Conservation (phyloP, 2,888 invertebrate species). For the Balanococcus diminutus region DNA sequence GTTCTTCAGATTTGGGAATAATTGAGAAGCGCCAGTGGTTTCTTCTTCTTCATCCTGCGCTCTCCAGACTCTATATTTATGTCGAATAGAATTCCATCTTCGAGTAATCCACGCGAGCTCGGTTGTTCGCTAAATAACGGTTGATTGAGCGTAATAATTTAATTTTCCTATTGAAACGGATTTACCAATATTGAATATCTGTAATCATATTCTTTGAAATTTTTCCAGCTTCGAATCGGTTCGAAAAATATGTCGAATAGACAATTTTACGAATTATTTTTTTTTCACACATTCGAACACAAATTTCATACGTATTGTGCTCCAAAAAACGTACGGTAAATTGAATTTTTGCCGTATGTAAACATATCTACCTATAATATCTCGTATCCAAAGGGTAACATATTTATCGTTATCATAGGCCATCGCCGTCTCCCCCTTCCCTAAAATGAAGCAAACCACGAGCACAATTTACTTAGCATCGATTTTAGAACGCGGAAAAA, state of each 20-base stretch:
- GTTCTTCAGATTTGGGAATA: conserved; percentile 34
- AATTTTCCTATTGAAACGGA: conserved; percentile 1
- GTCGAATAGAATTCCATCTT: conserved; percentile 25
- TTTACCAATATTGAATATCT: neutral
- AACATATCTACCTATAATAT: too few relatives aligned
- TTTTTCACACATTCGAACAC: too few relatives aligned
- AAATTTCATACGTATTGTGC: too few relatives aligned
- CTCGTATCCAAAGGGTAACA: too few relatives aligned
- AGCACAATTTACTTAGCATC: neutral
- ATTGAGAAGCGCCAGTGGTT: conserved; percentile 31
- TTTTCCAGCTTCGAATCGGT: neutral
- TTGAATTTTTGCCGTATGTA: too few relatives aligned
- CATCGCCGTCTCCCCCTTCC: too few relatives aligned
- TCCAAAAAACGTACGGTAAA: too few relatives aligned
- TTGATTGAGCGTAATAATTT: conserved; percentile 23
- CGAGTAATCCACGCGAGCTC: neutral
- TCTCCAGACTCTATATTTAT: neutral
- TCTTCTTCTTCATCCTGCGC: neutral
- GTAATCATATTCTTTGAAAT: conserved; percentile 4
- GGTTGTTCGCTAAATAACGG: conserved; percentile 6
- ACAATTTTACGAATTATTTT: neutral
- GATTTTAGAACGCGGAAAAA: neutral
- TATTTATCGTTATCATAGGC: neutral
- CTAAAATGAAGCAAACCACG: neutral
- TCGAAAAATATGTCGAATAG: neutral